Conservation (phyloP, 2,113 vertebrate genomes). For the Ceratotherium simum region DNA sequence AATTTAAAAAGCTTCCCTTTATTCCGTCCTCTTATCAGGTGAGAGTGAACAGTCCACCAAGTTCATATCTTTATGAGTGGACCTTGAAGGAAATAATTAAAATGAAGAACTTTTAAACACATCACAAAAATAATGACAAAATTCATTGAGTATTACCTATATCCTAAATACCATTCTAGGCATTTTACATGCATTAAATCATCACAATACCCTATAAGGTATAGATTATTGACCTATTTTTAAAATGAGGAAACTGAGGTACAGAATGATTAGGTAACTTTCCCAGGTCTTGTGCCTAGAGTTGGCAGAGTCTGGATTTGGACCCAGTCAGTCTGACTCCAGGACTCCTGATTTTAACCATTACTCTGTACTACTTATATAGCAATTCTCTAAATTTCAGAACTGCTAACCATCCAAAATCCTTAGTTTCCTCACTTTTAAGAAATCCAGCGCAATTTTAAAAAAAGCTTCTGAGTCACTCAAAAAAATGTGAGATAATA, state of each 20-base stretch:
- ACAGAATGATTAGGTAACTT: background rate
- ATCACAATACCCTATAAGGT: background rate
- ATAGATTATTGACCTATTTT: background rate
- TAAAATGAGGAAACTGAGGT: constrained; percentile 13
- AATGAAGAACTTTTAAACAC: constrained; percentile 8
- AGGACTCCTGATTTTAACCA: background rate
- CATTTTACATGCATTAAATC: background rate
- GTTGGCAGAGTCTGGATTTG: background rate
- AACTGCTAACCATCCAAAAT: background rate
- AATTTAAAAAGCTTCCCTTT: background rate
- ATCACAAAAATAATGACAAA: constrained; percentile 34
- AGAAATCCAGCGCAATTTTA: constrained; percentile 18
- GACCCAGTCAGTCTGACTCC: background rate
- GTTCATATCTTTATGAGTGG: background rate
- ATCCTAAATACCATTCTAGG: constrained; percentile 7
- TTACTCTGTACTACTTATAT: background rate
- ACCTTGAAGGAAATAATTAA: constrained; percentile 47
- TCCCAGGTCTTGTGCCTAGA: background rate
- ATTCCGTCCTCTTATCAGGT: background rate
- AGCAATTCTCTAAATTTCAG: constrained; percentile 16
- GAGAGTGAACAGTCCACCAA: background rate
- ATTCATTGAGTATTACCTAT: background rate
- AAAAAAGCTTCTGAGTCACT: background rate
- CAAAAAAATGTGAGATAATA: background rate
- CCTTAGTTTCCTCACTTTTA: constrained; percentile 10